These are phyloP conservation scores for Ophraella communa DNA, from an alignment of 2,888 invertebrate species.

Conservation along the genomic window DNA sequence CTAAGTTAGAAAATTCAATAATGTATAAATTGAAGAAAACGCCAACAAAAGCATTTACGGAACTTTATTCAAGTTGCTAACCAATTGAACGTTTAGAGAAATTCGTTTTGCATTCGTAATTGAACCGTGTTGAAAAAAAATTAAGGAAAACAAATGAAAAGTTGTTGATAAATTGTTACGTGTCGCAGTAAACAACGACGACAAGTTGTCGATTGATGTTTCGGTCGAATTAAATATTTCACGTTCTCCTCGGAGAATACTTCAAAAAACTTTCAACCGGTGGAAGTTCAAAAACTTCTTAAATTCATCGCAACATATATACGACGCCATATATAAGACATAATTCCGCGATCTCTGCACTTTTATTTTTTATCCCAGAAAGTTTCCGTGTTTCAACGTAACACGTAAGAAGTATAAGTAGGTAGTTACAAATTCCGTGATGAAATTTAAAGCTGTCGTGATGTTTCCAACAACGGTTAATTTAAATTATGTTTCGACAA, in stretches of 20 bases:
- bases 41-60: conserved; percentile 26
- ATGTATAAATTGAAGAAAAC: conserved; percentile 35
- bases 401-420: conserved; percentile 16
- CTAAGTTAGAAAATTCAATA: conserved; percentile 27
- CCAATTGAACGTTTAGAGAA: conserved; percentile 26
- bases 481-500: not conserved
- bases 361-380: conserved; percentile 14
- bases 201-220: too few species aligned
- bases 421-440: conserved; percentile 16
- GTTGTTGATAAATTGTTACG: too few species aligned
- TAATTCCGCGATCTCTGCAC: conserved; percentile 26
- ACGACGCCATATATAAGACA: conserved; percentile 21
- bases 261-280: conserved; percentile 44
- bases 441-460: conserved; percentile 4
- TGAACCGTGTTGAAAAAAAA: too few species aligned
- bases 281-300: conserved; percentile 46
- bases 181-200: too few species aligned
- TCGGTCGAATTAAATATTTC: conserved; percentile 50
- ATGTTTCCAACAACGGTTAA: not conserved
- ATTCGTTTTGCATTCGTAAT: not conserved
- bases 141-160: too few species aligned
- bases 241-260: conserved; percentile 43
- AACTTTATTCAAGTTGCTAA: conserved; percentile 17
- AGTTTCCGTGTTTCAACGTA: conserved; percentile 17
- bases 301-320: conserved; percentile 37